phyloP scores from a whole-genome alignment of 2,888 invertebrate genomes.

The Lysandra coridon region DNA sequence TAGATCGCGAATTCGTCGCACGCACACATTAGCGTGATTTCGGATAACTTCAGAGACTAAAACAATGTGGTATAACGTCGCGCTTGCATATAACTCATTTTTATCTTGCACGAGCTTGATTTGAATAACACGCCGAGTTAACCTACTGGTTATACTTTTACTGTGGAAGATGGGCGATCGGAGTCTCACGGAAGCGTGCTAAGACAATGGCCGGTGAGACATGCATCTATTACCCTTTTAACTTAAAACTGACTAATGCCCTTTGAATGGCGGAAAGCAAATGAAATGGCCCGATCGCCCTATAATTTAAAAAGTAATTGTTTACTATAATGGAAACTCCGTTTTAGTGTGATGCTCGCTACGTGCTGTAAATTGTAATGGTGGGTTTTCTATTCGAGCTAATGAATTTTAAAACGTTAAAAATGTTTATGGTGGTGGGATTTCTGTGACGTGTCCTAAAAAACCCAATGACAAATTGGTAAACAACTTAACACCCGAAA shows the following conservation, averaged over 20 bases:
- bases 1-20: background rate
- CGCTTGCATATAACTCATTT: background rate
- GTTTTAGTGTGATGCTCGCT: slow-evolving; percentile 25
- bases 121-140: background rate
- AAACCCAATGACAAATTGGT: background rate
- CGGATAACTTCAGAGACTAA: background rate
- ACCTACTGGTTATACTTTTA: background rate
- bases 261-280: slow-evolving; percentile 58
- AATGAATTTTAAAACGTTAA: slow-evolving; percentile 3
- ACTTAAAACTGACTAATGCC: slow-evolving; percentile 58
- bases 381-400: slow-evolving; percentile 6
- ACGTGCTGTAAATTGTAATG: slow-evolving; percentile 27
- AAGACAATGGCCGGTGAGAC: slow-evolving; percentile 76
- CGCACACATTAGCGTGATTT: background rate
- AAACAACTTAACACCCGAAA: background rate
- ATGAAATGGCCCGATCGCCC: slow-evolving; percentile 46
- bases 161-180: slow-evolving; percentile 43
- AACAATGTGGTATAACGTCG: background rate
- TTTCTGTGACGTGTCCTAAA: background rate
- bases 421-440: background rate
- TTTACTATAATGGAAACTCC: slow-evolving; percentile 28
- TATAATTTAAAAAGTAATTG: slow-evolving; percentile 34
- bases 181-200: slow-evolving; percentile 76
- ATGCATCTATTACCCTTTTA: slow-evolving; percentile 76
- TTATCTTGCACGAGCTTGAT: background rate